Base-by-base conservation (phyloP, 2,113 vertebrate genomes). In the Semnornis frantzii region DNA sequence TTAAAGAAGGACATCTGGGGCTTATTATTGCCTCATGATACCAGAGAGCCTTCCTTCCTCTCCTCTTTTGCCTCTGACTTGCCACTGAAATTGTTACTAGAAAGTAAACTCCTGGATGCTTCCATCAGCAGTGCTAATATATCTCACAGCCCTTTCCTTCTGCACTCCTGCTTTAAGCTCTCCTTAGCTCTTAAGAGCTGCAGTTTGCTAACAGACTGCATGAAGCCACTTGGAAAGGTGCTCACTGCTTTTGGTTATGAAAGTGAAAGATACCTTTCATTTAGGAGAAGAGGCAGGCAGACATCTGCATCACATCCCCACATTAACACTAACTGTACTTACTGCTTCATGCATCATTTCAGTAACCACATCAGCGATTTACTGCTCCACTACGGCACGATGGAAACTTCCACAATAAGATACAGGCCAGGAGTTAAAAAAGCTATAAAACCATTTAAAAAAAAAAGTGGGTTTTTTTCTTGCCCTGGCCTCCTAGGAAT, bases 391-490 rank as follows among this genome's bases (percentile, higher is more conserved):
- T 86, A 75, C 71, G 34, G 94, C 25, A 85, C 66, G 82, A 83
- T 52, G 37, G 96, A 97, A 97, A 93, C 95, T 80, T 93, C 87
- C 39, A 79, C 90, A 92, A 91, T 82, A 85, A 95, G 97, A 72
- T 80, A 86, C 85, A 95, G 82, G 68, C 28, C 57, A 96, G 85
- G 76, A 97, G 68, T 85, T 44, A 97, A 92, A 96, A 97, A 96
- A 96, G 94, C 74, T 95, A 97, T 97, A 97, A 98, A 97, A 85
- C 65, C 84, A 98, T 95, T 8, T 69, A 87, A 90, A 94, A 85
- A 95, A 88, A 88, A 87, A 71, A 44, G 82, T 87, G 70, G 60
- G 82, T 94, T 95, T 96, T 92, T 92, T 96, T 77, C 94, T 79
- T 60, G 85, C 92, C 94, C 94, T 92, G 92, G 75, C 87, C 94